Evolutionary conservation across 1,140 invertebrate genomes (phyloP), one percentile per base, ranked within the genome.

Genomic region (Oryzaephilus surinamensis): DNA sequence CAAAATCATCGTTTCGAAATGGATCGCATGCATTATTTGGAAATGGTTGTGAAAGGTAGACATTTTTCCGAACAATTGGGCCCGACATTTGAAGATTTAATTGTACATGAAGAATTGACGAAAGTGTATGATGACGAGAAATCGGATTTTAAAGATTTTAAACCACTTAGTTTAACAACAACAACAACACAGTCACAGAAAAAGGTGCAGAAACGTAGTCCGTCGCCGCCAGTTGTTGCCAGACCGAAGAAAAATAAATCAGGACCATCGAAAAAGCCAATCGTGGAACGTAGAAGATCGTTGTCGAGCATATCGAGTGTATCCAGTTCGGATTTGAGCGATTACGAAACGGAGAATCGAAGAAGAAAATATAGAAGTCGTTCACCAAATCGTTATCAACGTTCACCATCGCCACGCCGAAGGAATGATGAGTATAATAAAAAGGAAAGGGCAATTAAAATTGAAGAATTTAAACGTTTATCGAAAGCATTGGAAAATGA

Each of bases 11-110:
- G 64, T 24, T 73, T 69, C 49, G 67, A 73, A 37, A 65, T 68
- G 38, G 69, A 69, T 38, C 70, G 68, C 52, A 62, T 67, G 53
- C 63, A 69, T 43, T 70, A 73, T 52, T 64, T 70, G 39, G 64
- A 68, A 43, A 63, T 65, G 44, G 63, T 73, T 35, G 63, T 58
- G 48, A 62, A 69, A 43, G 70, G 71, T 16, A 63, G 56, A 41
- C 72, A 74, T 51, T 73, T 72, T 63, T 54, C 45, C 6, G 60
- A 63, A 43, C 42, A 44, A 21, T 41, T 39, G 3, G 60, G 60
- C 11, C 32, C 41, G 17, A 61, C 50, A 6, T 63, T 63, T 39
- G 52, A 59, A 35, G 45, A 63, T 23, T 39, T 63, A 4, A 44
- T 63, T 6, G 48, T 52, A 29, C 48, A 50, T 16, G 50, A 62